Conservation (phyloP, 2,888 invertebrate genomes). For the Syrista parreyssii region DNA sequence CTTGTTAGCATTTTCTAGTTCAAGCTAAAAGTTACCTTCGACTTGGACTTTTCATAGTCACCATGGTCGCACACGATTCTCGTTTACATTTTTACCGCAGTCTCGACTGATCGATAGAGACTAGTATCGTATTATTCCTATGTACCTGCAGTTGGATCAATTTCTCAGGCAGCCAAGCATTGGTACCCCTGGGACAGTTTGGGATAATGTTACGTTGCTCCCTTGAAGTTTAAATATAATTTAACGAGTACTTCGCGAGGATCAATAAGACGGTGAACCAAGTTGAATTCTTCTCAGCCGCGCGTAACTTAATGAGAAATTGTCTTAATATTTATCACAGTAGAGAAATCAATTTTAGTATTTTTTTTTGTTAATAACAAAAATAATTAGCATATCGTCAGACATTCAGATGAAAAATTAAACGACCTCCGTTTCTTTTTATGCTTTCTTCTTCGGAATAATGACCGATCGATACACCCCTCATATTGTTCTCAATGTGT, state of each 20-base stretch:
- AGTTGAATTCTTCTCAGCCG: neutral
- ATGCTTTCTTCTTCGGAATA: neutral
- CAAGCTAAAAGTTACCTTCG: neutral
- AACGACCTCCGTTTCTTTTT: neutral
- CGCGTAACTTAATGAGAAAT: neutral
- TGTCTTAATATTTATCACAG: neutral
- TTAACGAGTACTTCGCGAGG: neutral
- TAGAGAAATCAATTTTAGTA: neutral
- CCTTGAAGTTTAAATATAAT: neutral
- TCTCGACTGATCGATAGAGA: constrained; percentile 35
- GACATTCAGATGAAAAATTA: neutral
- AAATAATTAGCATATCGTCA: neutral
- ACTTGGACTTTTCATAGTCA: neutral
- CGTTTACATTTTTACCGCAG: constrained; percentile 30
- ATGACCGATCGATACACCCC: neutral
- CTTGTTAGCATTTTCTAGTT: neutral
- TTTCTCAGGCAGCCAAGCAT: constrained; percentile 37
- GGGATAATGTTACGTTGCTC: neutral
- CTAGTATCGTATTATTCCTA: constrained; percentile 43
- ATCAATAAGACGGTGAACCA: neutral
- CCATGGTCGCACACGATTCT: neutral
- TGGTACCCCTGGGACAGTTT: neutral
- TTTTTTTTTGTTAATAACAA: neutral
- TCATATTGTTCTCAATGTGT: neutral
- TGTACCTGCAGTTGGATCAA: constrained; percentile 62